Percentiles rank a stretch among this genome's conserved stretches.
Evolutionary conservation across 1,140 invertebrate species (phyloP).

Genomic region (Sycobia sp.): DNA sequence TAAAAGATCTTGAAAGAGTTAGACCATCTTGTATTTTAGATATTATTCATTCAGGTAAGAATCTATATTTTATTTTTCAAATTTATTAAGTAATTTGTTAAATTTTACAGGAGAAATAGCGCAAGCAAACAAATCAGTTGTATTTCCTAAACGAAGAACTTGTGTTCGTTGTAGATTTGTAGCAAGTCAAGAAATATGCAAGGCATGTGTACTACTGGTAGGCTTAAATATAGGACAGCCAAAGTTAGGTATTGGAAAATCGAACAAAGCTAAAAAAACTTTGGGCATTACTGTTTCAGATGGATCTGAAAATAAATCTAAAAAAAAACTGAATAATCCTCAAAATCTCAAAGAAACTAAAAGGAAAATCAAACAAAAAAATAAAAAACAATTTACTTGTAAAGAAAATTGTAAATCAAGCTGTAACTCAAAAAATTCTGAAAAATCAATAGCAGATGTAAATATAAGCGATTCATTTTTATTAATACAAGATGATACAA

Average conservation of each 20-base stretch:
- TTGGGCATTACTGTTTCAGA: constrained; percentile 31
- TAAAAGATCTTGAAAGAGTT: constrained; percentile 96
- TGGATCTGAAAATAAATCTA: constrained; percentile 30
- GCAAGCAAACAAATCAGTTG: constrained; percentile 78
- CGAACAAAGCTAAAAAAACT: constrained; percentile 74
- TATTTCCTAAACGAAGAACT: constrained; percentile 78
- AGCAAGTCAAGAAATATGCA: constrained; percentile 94
- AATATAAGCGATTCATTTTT: background rate
- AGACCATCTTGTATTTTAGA: constrained; percentile 94
- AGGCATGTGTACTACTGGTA: constrained; percentile 94
- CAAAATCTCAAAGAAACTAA: constrained; percentile 6
- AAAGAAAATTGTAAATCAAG: constrained; percentile 1
- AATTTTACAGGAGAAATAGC: constrained; percentile 79
- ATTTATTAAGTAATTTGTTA: constrained; percentile 4
- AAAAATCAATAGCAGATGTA: background rate
- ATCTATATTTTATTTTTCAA: constrained; percentile 20
- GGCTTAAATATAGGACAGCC: constrained; percentile 93
- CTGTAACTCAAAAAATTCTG: background rate
- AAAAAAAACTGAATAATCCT: background rate
- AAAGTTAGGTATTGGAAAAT: constrained; percentile 84
- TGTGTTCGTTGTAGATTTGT: constrained; percentile 93
- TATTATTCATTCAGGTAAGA: constrained; percentile 91
- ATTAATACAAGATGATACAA: background rate
- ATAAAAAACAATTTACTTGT: constrained; percentile 8
- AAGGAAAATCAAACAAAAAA: constrained; percentile 23